Conservation (phyloP, 2,888 invertebrate genomes). For the Aphrophora alni region DNA sequence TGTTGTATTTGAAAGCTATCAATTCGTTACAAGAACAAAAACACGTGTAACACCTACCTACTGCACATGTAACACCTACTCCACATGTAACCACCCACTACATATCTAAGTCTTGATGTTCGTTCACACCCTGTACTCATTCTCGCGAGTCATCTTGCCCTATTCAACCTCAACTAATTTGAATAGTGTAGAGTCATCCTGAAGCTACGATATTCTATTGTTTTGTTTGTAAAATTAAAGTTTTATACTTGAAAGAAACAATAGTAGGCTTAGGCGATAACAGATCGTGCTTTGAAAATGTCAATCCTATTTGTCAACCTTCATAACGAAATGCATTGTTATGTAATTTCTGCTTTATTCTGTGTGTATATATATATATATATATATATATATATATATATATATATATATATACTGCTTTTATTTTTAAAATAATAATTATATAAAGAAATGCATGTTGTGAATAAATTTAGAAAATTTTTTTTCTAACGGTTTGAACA, state of each 20-base stretch:
- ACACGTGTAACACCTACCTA: neutral
- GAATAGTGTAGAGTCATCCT: neutral
- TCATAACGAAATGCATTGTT: no score
- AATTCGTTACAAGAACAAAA: no score
- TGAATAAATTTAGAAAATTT: no score
- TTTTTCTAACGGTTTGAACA: no score
- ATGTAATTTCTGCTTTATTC: no score
- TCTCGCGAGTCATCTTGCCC: neutral
- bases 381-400: no score
- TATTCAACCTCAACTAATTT: neutral
- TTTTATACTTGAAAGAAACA: neutral
- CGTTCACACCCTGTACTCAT: neutral
- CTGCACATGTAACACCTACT: neutral
- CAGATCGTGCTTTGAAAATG: neutral
- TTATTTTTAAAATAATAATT: no score
- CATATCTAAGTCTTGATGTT: neutral
- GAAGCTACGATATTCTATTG: neutral
- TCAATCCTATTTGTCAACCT: neutral
- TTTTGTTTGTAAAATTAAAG: neutral
- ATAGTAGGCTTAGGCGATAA: neutral
- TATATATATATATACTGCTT: no score
- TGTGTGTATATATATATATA: no score
- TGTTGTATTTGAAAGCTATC: no score
- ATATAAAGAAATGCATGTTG: no score
- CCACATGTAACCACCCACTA: neutral